Evolutionary conservation across 2,113 vertebrate species (phyloP).

Genomic region (Nothobranchius kuhntae): DNA sequence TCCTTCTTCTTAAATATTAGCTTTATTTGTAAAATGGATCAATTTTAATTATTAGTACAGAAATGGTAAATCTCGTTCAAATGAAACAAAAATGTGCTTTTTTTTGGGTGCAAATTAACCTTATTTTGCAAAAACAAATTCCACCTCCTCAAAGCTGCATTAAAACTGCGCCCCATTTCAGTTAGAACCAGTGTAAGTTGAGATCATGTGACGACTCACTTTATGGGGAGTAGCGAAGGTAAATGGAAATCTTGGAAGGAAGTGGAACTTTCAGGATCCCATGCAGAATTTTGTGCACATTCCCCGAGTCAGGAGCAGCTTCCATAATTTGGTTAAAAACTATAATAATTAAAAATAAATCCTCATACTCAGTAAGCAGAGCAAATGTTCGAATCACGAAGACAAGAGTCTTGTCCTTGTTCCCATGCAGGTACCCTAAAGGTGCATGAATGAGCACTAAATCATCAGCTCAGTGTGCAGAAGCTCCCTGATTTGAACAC

Average conservation of each 20-base stretch:
- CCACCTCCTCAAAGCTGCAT: slow-evolving; percentile 15
- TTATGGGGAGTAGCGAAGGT: neutral
- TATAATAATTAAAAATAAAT: neutral
- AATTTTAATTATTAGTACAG: slow-evolving; percentile 7
- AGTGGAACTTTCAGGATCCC: slow-evolving; percentile 29
- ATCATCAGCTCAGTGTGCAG: slow-evolving; percentile 11
- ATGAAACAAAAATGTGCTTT: slow-evolving; percentile 12
- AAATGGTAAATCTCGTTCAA: slow-evolving; percentile 12
- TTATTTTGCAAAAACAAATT: slow-evolving; percentile 14
- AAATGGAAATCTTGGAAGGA: slow-evolving; percentile 33
- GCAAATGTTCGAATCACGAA: slow-evolving; percentile 14
- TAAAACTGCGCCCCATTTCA: neutral
- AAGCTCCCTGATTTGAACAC: slow-evolving; percentile 62
- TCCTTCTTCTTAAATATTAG: no score
- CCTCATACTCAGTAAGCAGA: neutral
- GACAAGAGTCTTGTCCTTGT: slow-evolving; percentile 9
- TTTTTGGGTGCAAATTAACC: slow-evolving; percentile 25
- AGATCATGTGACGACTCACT: neutral
- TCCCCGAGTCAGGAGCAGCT: slow-evolving; percentile 47
- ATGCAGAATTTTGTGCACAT: slow-evolving; percentile 49
- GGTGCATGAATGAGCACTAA: slow-evolving; percentile 12
- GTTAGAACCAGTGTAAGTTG: slow-evolving; percentile 4
- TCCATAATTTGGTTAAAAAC: slow-evolving; percentile 44
- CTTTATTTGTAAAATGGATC: neutral
- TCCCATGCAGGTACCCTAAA: slow-evolving; percentile 1